Evolutionary conservation across 2,888 invertebrate species (phyloP).

Genomic region (Agonopterix arenella): DNA sequence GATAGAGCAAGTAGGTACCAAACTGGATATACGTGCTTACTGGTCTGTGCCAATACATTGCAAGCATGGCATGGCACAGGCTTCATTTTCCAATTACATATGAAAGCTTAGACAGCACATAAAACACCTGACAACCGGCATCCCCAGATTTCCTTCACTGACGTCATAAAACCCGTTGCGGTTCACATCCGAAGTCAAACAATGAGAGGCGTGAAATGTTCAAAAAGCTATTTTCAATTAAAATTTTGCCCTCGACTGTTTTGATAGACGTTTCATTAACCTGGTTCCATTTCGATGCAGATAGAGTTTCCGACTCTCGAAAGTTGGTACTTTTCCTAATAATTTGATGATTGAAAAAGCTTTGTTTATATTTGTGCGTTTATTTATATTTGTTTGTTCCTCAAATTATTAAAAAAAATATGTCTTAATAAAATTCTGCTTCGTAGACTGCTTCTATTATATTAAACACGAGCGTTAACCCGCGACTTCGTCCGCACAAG

Average conservation of each 20-base stretch:
- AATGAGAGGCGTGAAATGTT: constrained; percentile 36
- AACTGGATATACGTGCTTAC: no score
- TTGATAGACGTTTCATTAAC: constrained; percentile 74
- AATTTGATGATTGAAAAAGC: not conserved
- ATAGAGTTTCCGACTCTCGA: constrained; percentile 9
- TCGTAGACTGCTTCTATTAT: no score
- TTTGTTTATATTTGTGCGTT: no score
- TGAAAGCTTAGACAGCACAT: not conserved
- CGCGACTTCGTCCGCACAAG: no score
- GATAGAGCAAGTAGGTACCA: no score
- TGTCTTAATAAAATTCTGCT: no score
- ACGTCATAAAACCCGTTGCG: not conserved
- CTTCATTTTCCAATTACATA: not conserved
- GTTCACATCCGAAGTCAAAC: constrained; percentile 2
- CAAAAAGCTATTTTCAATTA: constrained; percentile 63
- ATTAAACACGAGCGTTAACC: no score
- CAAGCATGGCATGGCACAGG: no score
- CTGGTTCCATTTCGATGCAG: constrained; percentile 41
- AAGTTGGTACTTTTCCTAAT: not conserved
- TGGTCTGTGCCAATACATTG: no score
- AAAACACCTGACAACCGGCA: not conserved
- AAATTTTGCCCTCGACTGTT: constrained; percentile 48
- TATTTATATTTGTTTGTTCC: no score
- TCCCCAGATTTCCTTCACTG: not conserved
- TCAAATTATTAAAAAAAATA: no score